Base-by-base conservation (phyloP, 1,140 invertebrate species). In the Lepidotrigona ventralis region DNA sequence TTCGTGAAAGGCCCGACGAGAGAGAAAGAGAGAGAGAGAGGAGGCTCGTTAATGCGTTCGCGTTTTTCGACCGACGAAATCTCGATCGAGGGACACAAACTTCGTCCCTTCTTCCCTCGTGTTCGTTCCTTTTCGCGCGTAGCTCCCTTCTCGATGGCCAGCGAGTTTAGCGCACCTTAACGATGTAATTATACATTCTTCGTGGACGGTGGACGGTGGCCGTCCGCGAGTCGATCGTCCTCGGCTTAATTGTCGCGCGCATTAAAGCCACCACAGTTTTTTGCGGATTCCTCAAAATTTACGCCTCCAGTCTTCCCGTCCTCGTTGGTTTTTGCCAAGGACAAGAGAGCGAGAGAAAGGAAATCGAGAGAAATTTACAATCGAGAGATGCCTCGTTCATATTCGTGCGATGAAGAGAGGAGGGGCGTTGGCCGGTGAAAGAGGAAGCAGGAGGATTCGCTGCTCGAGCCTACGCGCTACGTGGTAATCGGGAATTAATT, bases 401-500 rank as follows among this genome's bases (percentile, higher is more conserved):
- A 81, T 81, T 78, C 54, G 81, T 63, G 66, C 54, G 64, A 51
- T 1, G 14, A 26, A 23, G 76, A 68, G 6, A 1, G 53, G 53
- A 19, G 12, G 26, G 11, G 11, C 8, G 39, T 26, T 12, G 23
- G 53, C 23, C 23, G 26, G 23, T 39, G 66, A 60, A 68, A 15
- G 15, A 53, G 21, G 12, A 70, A 26, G 39, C 33, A 19, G 72
- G 66, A 17, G 46, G 19, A 21, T 29, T 1, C 6, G 53, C n/a
- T 53, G 39, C 6, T 15, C 1, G 46, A 53, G 58, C 29, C 39
- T 68, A 63, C 73, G 54, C 79, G 54, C 79, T 58, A 69, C 69
- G 83, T 81, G 86, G 88, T 93, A 93, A 93, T 93, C 91, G 92
- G 88, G 89, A 93, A 93, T 93, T 93, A 93, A 93, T 93, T 93